Base-by-base conservation (phyloP, 92 coral and sea anemone species). In the Parazoanthus darwini region DNA sequence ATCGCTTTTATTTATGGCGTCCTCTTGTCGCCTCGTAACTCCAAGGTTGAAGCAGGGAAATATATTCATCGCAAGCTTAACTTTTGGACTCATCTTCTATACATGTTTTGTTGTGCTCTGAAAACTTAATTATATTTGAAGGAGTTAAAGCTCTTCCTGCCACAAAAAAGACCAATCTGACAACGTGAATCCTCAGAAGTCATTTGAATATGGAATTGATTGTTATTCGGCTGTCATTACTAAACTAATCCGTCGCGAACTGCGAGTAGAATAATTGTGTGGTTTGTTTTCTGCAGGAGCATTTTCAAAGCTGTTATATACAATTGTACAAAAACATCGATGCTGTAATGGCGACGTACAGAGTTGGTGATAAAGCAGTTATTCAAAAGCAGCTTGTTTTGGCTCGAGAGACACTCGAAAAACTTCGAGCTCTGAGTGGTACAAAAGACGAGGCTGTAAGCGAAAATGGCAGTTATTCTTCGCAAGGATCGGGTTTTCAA, bases 341-440 rank as follows among this genome's bases (percentile, higher is more conserved):
- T 56, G 36, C 26, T 35, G 22, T 2, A 59, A 89, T 90, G 72
- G 92, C 90, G 87, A 80, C 96, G 59, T 89, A 86, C 85, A 78
- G 81, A 42, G 81, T 86, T 63, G 83, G 91, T 2, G 98, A 95
- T 44, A 87, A 89, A 73, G 94, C 94, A 20, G 86, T 89, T 4
- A 93, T 95, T 18, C 92, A 93, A 71, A 90, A 90, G 51, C 98
- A 95, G 74, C 94, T 95, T 54, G 88, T 81, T 7, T 86, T 91
- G 73, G 98, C 98, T 16, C 91, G 90, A 77, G 94, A 95, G 79
- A 93, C 98, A 26, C 94, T 95, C 1, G 78, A 81, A 22, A 89
- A 93, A 36, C 91, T 95, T 38, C 85, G 96, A 46, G 68, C 92
- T 18, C 85, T 93, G 6, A 94, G 90, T 74, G 91, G 90, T 72